Evolutionary conservation across 1,140 invertebrate species (phyloP).

Genomic region (Hermetia illucens): DNA sequence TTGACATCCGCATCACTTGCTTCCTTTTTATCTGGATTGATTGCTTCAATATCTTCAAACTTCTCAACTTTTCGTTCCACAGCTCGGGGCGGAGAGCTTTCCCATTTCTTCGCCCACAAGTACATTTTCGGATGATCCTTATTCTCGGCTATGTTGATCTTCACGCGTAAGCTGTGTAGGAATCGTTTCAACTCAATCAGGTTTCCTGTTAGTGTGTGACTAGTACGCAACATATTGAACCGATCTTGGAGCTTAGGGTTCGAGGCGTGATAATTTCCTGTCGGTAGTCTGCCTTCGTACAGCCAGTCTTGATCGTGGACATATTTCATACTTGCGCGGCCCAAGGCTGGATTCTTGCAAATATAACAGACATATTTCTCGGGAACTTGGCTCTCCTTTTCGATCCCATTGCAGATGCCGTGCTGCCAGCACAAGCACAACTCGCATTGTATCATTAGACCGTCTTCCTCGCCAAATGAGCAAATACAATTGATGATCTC

Average conservation of each 20-base stretch:
- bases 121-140: constrained; percentile 73
- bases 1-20: background rate
- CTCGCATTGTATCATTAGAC: constrained; percentile 91
- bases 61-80: background rate
- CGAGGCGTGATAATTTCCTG: constrained; percentile 31
- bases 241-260: constrained; percentile 27
- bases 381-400: constrained; percentile 64
- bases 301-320: constrained; percentile 78
- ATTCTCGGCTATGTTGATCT: constrained; percentile 60
- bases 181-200: constrained; percentile 50
- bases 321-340: constrained; percentile 54
- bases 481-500: constrained; percentile 84
- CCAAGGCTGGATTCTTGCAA: constrained; percentile 62
- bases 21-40: no score
- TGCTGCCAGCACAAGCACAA: constrained; percentile 91
- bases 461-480: constrained; percentile 70
- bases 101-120: constrained; percentile 74
- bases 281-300: constrained; percentile 63
- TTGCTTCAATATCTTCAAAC: no score
- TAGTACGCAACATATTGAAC: constrained; percentile 41
- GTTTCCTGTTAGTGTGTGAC: constrained; percentile 56
- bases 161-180: constrained; percentile 54
- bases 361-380: constrained; percentile 82
- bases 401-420: constrained; percentile 72
- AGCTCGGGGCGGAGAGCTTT: constrained; percentile 26